These are phyloP conservation scores for Rhamnusium bicolor DNA, from an alignment of 2,888 invertebrate species.

Conservation along the genomic window DNA sequence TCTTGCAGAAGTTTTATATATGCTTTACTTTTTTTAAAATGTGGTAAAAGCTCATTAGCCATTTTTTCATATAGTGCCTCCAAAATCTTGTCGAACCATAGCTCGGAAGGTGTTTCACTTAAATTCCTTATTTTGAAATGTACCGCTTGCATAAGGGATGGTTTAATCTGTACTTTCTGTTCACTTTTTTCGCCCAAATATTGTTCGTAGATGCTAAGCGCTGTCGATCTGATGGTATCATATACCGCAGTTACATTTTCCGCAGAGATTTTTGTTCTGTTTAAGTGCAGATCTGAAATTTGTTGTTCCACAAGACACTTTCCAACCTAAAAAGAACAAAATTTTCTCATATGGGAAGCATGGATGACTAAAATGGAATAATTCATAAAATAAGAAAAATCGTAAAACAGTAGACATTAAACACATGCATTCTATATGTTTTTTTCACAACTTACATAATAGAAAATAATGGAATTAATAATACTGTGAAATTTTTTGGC, in stretches of 20 bases:
- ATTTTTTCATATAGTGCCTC: constrained; percentile 78
- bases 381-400: too few species aligned
- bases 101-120: constrained; percentile 77
- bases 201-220: constrained; percentile 83
- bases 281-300: constrained; percentile 74
- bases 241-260: constrained; percentile 68
- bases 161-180: constrained; percentile 77
- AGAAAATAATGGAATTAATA: too few species aligned
- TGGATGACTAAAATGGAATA: neutral
- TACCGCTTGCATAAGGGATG: constrained; percentile 75
- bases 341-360: neutral
- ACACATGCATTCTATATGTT: too few species aligned
- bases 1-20: constrained; percentile 83
- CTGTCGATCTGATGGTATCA: constrained; percentile 76
- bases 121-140: constrained; percentile 75
- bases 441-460: too few species aligned
- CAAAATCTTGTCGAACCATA: constrained; percentile 91
- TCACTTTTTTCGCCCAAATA: constrained; percentile 83
- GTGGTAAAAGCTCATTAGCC: constrained; percentile 76
- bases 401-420: too few species aligned
- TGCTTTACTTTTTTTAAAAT: constrained; percentile 78
- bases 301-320: constrained; percentile 82
- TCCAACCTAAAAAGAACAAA: constrained; percentile 72
- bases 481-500: too few species aligned
- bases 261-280: constrained; percentile 68